Base-by-base conservation (phyloP, 1,140 invertebrate species). In the Drosophila auraria region DNA sequence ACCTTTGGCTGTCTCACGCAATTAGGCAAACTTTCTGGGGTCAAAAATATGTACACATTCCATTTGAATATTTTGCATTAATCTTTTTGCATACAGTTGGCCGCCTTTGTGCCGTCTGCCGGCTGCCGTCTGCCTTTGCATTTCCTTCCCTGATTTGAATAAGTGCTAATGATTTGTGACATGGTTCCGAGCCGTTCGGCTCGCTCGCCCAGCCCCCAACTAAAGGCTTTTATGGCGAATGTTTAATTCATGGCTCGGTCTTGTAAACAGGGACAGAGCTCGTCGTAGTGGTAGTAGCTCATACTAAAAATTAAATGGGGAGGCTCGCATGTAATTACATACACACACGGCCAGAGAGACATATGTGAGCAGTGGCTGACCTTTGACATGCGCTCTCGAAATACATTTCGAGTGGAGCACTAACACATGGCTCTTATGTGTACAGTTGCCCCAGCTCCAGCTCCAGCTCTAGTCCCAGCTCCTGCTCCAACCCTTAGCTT, bases 131-230 rank as follows among this genome's bases (percentile, higher is more conserved):
- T 2, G 6, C 30, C 30, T 33, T 8, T 51, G 38, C 38, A 54
- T 57, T 54, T 30, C 45, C 71, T 14, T 30, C 17, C 9, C 73
- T 36, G 68, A 87, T 90, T 90, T 90, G 86, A 90, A 90, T 90
- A 90, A 77, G 86, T 90, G 86, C 86, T 90, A 90, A 90, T 90
- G 86, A 90, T 90, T 91, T 80, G 87, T 82, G 86, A 90, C 86
- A 90, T 86, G 82, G 71, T 82, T 57, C 62, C 40, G 51, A 54
- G 56, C 59, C 27, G 20, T 20, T 20, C 20, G 20, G 20, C 20
- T 20, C 49, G 17, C 61, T 63, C 45, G 44, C n/a, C n/a, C 58
- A 40, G 12, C 23, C 17, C 49, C 57, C 40, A 54, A n/a, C 56
- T 17, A 49, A 53, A 74, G 60, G 79, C 83, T 87, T 77, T 87